A percentile compares a stretch with the other conserved stretches of the same genome.
Conservation (phyloP, 2,888 invertebrate genomes). For the Philhelius pedissequus region DNA sequence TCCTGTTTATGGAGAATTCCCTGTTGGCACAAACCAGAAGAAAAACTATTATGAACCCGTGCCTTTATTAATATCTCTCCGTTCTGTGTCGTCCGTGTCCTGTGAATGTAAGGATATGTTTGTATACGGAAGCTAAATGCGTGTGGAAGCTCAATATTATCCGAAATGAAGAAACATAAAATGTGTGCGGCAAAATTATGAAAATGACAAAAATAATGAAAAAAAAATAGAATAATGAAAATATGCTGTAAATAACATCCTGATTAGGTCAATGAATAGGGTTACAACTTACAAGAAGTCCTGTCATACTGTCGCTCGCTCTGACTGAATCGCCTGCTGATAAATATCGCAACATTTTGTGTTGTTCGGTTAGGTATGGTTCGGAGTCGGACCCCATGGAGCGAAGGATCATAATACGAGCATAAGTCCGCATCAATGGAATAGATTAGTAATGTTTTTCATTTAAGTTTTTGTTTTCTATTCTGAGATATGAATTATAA, state of each 20-base stretch:
- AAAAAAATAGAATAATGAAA: slow-evolving; percentile 20
- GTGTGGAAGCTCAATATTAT: slow-evolving; percentile 54
- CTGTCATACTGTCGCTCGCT: too few relatives aligned
- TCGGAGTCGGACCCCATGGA: background rate
- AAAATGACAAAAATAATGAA: slow-evolving; percentile 29
- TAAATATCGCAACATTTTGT: background rate
- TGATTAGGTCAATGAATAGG: slow-evolving; percentile 5
- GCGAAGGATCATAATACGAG: slow-evolving; percentile 14
- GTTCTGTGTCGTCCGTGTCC: background rate
- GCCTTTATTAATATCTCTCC: slow-evolving; percentile 31
- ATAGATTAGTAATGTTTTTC: slow-evolving; percentile 20
- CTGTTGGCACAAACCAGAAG: slow-evolving; percentile 1
- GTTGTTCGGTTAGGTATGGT: too few relatives aligned
- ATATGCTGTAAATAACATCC: slow-evolving; percentile 30
- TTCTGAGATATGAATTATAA: slow-evolving; percentile 1
- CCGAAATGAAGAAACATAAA: slow-evolving; percentile 16
- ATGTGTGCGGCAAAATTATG: slow-evolving; percentile 38
- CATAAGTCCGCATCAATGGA: slow-evolving; percentile 7
- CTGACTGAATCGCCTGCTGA: background rate
- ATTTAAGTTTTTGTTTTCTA: background rate
- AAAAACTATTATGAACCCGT: background rate
- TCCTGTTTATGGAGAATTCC: slow-evolving; percentile 34
- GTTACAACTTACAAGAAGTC: background rate
- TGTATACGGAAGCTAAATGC: slow-evolving; percentile 47
- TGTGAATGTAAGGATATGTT: too few relatives aligned